Evolutionary conservation across 2,113 vertebrate genomes (phyloP), one percentile per base, ranked within the genome.

Genomic region (Paradoxurus hermaphroditus): DNA sequence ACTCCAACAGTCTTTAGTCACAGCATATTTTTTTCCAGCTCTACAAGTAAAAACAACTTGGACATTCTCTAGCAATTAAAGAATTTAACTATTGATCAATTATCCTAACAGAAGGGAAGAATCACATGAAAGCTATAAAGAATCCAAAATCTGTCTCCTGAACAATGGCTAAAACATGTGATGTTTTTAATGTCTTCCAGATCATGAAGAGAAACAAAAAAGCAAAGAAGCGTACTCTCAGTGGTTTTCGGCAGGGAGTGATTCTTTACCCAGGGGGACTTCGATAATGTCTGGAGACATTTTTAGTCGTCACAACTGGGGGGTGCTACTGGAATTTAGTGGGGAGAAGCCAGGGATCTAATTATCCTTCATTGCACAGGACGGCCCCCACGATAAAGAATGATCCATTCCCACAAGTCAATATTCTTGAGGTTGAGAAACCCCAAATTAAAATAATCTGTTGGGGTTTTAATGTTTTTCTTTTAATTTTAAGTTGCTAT

Each of bases 141-240:
- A 96, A 78, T 39, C 68, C 44, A 31, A 73, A 96, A 79, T 92
- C 75, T 95, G 79, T 49, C 63, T 96, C 31, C n/a, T 51, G 85
- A 83, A 90, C 56, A 92, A 92, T 56, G n/a, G 14, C n/a, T 78
- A 53, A 92, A 90, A 51, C 90, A 97, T 97, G 86, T 93, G 87
- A 90, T 96, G 56, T 62, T 95, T 92, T 96, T 96, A 94, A 98
- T 97, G 56, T 94, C 81, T 98, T 98, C 97, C 87, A 97, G 96
- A 92, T 95, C 65, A 85, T 92, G 82, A 81, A 96, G n/a, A 94
- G 94, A 96, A 51, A 63, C 94, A 65, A 73, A 62, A 97, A 97
- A 93, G 23, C 46, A 90, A 91, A 91, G 82, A 95, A 67, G 36
- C 23, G 31, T 75, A 79, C 16, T 93, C 39, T 97, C 62, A 67